Base-by-base conservation (phyloP, 2,888 invertebrate genomes). In the Magallana nippona region DNA sequence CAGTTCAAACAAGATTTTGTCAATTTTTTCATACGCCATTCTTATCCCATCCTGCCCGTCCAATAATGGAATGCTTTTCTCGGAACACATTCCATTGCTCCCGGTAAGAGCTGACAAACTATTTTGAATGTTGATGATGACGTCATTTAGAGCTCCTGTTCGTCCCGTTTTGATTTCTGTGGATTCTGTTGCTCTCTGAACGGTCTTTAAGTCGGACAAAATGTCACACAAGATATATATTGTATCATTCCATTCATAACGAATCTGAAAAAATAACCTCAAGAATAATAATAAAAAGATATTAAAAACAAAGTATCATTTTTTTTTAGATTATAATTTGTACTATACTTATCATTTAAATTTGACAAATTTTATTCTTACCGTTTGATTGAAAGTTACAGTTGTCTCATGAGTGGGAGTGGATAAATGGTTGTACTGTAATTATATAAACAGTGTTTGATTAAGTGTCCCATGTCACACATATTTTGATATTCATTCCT, bases 191-290 rank as follows among this genome's bases (percentile, higher is more conserved):
- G 32, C 22, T 13, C 27, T 60, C 17, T 60, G 60, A 19, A 17
- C 17, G 22, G 71, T 22, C 19, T 32, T 22, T 71, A 27, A 15
- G 10, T 71, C 71, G 2, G 11, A 32, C 3, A 71, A 32, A 5
- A 27, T 32, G 2, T 5, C 11, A 71, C 71, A 71, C 13, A 71
- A 27, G 1, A 11, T 22, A 15, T 27, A 32, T 27, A 15, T 32
- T 1, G 71, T 27, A 22, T 27, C 71, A 71, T 71, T 71, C 71
- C 71, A 71, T 71, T 71, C 1, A 71, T 71, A 71, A 10, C 71
- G 71, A 71, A 71, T 71, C 71, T 71, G 27, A 27, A 13, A 27
- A 71, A n/a, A n/a, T n/a, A 60, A 5, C 17, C 15, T 1, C 44
- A 44, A 60, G 1, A 60, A 8, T n/a, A 1, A 60, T n/a, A 1